Evolutionary conservation across 2,113 vertebrate genomes (phyloP).

Genomic region (Etheostoma spectabile): DNA sequence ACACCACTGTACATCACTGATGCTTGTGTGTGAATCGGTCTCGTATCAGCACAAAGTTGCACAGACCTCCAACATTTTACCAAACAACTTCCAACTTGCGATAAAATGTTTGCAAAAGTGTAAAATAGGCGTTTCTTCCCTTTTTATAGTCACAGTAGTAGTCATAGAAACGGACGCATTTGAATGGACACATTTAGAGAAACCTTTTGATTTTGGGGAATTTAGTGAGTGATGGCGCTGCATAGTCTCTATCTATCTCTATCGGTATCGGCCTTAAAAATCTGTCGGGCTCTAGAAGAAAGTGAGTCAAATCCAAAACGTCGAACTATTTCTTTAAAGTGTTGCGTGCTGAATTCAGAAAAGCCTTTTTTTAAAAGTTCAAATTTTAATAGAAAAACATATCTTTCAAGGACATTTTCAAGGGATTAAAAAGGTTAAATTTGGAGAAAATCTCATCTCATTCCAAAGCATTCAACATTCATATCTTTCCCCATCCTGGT

Average conservation of each 20-base stretch:
- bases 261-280: too few species aligned
- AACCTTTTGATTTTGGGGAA: too few species aligned
- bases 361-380: background rate
- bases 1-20: too few species aligned
- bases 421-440: background rate
- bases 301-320: background rate
- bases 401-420: background rate
- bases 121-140: too few species aligned
- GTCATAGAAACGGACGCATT: too few species aligned
- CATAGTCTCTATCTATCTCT: too few species aligned
- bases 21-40: background rate
- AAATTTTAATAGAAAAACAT: background rate
- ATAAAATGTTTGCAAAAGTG: background rate
- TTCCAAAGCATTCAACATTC: background rate
- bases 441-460: background rate
- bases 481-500: constrained; percentile 20
- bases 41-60: background rate
- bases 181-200: too few species aligned
- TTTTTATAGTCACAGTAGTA: too few species aligned
- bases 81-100: background rate
- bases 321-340: background rate
- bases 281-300: background rate
- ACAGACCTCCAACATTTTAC: background rate
- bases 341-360: background rate
- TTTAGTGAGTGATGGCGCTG: too few species aligned